These are phyloP conservation scores for Lethenteron camtschaticum DNA, from an alignment of 2,113 vertebrate genomes.

Conservation along the genomic window DNA sequence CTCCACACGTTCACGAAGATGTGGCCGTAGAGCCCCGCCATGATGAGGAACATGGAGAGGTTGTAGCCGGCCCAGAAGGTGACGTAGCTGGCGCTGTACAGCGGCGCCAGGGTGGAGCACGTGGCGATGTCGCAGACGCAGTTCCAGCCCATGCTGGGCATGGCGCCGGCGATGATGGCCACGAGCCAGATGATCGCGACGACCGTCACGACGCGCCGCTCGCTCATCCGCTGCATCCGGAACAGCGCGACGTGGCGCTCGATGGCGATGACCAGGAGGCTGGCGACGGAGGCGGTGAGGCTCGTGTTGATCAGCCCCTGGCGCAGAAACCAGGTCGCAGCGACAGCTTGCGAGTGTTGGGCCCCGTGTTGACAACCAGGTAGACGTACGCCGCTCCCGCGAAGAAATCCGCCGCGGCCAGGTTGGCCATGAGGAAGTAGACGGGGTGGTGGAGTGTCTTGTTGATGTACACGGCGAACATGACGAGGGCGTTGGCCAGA, in stretches of 20 bases:
- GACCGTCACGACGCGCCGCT: too few relatives aligned
- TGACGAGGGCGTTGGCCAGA: too few relatives aligned
- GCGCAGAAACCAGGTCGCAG: slow-evolving; percentile 90
- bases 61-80: slow-evolving; percentile 98
- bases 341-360: slow-evolving; percentile 71
- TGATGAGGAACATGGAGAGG: slow-evolving; percentile 85
- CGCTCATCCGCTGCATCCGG: too few relatives aligned
- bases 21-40: slow-evolving; percentile 75
- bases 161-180: slow-evolving; percentile 79
- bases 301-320: slow-evolving; percentile 95
- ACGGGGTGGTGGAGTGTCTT: slow-evolving; percentile 55
- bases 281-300: slow-evolving; percentile 82
- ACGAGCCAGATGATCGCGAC: slow-evolving; percentile 14
- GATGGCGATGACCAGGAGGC: slow-evolving; percentile 13
- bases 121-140: slow-evolving; percentile 65
- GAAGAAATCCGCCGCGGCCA: slow-evolving; percentile 81
- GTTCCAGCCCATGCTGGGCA: slow-evolving; percentile 93
- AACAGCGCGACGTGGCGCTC: too few relatives aligned
- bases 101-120: slow-evolving; percentile 93
- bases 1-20: too few relatives aligned
- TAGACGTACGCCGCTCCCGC: slow-evolving; percentile 82
- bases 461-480: too few relatives aligned
- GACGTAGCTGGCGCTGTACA: slow-evolving; percentile 94
- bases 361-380: slow-evolving; percentile 96
- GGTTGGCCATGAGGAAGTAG: slow-evolving; percentile 77